Conservation (phyloP, 1,140 invertebrate genomes). For the Drosophila jambulina region DNA sequence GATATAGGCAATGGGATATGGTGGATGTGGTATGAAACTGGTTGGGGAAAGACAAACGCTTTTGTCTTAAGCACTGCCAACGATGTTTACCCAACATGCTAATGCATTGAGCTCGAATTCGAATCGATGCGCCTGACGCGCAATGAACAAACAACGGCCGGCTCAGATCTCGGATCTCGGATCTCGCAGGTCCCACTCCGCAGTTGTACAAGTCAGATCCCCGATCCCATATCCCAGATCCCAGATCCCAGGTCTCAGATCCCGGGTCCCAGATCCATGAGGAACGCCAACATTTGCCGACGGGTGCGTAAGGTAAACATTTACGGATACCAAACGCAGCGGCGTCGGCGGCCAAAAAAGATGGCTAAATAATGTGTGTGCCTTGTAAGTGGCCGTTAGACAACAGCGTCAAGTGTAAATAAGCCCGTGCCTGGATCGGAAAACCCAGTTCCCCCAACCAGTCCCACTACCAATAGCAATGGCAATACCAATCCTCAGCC, state of each 20-base stretch:
- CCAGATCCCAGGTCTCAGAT: not conserved
- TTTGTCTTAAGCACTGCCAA: slow-evolving; percentile 78
- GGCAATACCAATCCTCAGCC: too few relatives aligned
- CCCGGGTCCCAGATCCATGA: slow-evolving; percentile 8
- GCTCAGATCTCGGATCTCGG: slow-evolving; percentile 35
- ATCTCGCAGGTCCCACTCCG: slow-evolving; percentile 4
- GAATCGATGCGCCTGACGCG: slow-evolving; percentile 56
- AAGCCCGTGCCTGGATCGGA: slow-evolving; percentile 33
- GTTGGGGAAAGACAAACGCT: slow-evolving; percentile 48
- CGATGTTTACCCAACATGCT: slow-evolving; percentile 81
- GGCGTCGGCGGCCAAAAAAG: slow-evolving; percentile 72
- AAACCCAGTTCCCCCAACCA: slow-evolving; percentile 8
- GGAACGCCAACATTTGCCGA: slow-evolving; percentile 64
- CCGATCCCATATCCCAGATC: slow-evolving; percentile 6
- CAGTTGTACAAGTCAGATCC: not conserved
- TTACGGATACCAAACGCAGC: slow-evolving; percentile 37
- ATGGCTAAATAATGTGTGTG: slow-evolving; percentile 84
- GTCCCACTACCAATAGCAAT: not conserved
- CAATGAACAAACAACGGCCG: slow-evolving; percentile 64
- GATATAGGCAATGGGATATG: slow-evolving; percentile 1
- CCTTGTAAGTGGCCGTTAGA: slow-evolving; percentile 77
- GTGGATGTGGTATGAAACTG: not conserved
- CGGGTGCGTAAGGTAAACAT: slow-evolving; percentile 84
- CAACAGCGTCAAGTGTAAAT: slow-evolving; percentile 76
- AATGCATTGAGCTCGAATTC: slow-evolving; percentile 73